Evolutionary conservation across 2,113 vertebrate species (phyloP).

Genomic region (Vanacampus margaritifer): DNA sequence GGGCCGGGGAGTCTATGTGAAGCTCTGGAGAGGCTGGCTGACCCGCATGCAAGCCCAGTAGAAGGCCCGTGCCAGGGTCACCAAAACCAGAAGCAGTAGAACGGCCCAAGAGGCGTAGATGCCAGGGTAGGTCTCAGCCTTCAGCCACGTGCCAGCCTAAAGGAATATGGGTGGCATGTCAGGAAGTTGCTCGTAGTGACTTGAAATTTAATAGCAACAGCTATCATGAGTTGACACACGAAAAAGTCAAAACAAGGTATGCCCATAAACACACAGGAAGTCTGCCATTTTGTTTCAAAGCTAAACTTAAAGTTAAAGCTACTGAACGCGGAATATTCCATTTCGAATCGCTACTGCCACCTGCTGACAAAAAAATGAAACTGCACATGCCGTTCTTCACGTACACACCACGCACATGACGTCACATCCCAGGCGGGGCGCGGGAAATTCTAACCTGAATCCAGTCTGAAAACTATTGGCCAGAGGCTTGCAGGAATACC

Average conservation of each 20-base stretch:
- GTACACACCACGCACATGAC: too few relatives aligned
- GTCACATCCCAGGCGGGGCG: too few relatives aligned
- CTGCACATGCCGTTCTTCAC: too few relatives aligned
- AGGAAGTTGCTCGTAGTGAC: neutral
- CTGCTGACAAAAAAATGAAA: too few relatives aligned
- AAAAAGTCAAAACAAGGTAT: neutral
- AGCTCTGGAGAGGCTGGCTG: conserved; percentile 76
- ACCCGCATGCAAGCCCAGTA: conserved; percentile 87
- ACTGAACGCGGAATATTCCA: too few relatives aligned
- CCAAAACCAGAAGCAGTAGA: conserved; percentile 78
- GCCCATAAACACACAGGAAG: neutral
- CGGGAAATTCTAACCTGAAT: too few relatives aligned
- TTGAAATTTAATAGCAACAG: neutral
- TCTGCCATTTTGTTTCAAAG: neutral
- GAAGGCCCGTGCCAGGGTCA: conserved; percentile 81
- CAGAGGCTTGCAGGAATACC: too few relatives aligned
- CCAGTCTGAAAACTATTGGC: too few relatives aligned
- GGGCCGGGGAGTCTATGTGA: conserved; percentile 61
- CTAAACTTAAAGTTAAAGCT: too few relatives aligned
- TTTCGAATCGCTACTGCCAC: too few relatives aligned
- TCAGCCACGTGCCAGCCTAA: conserved; percentile 83
- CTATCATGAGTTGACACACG: neutral
- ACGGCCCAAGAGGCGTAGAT: conserved; percentile 87
- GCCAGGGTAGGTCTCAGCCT: conserved; percentile 77
- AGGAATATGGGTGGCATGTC: neutral